Percentiles rank a stretch among this genome's conserved stretches.
phyloP scores from a whole-genome alignment of 2,797 vertebrate genomes.

The Hapalemur alaotrensis region DNA sequence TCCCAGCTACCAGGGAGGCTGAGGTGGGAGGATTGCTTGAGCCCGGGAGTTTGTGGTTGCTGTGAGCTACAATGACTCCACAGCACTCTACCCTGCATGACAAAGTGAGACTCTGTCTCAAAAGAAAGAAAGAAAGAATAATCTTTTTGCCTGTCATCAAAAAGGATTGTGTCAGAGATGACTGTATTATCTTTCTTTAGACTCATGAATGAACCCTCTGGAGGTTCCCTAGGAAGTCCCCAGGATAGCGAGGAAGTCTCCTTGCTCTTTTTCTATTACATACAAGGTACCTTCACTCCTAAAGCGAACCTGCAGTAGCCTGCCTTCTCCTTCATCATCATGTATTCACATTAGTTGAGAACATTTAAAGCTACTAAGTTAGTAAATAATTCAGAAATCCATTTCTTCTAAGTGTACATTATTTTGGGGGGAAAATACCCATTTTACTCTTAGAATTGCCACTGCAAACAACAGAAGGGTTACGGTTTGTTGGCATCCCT shows the following conservation, averaged over 20 bases:
- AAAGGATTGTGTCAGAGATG: not conserved
- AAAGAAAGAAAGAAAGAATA: not conserved
- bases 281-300: not conserved
- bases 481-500: conserved; percentile 53
- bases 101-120: no score
- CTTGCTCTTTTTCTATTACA: not conserved
- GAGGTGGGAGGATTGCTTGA: no score
- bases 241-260: not conserved
- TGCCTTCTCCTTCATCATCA: not conserved
- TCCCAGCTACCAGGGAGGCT: no score
- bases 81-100: no score
- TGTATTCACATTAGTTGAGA: conserved; percentile 13
- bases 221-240: not conserved
- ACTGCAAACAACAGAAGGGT: conserved; percentile 42
- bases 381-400: not conserved
- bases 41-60: no score
- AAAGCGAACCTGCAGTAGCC: not conserved
- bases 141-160: not conserved
- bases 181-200: not conserved
- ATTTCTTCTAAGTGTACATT: not conserved
- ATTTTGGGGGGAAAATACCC: not conserved
- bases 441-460: not conserved
- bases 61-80: no score
- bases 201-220: not conserved
- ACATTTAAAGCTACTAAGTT: not conserved